A percentile compares a stretch with the other conserved stretches of the same genome.
phyloP scores from a whole-genome alignment of 1,140 invertebrate species.

The Ceratosolen fusciceps region DNA sequence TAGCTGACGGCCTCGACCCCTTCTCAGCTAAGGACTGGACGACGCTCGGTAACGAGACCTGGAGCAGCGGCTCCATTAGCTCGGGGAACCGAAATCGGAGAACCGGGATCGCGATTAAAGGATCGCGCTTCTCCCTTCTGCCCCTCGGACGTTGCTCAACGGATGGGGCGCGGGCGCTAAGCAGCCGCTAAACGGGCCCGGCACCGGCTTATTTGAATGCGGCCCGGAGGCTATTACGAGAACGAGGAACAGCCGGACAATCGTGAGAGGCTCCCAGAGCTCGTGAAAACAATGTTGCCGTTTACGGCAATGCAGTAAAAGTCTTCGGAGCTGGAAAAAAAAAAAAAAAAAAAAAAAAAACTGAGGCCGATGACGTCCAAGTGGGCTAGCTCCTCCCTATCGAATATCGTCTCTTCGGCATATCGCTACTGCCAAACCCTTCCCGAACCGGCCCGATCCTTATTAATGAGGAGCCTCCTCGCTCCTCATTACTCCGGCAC shows the following conservation, averaged over 20 bases:
- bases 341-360: too few relatives aligned
- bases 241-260: conserved; percentile 65
- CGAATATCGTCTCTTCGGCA: conserved; percentile 15
- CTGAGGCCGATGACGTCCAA: background rate
- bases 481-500: too few relatives aligned
- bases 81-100: conserved; percentile 20
- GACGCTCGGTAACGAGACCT: background rate
- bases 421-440: too few relatives aligned
- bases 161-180: background rate
- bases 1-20: too few relatives aligned
- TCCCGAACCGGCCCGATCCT: too few relatives aligned
- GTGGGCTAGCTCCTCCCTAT: background rate
- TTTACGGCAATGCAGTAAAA: conserved; percentile 57
- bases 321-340: conserved; percentile 46
- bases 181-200: conserved; percentile 57
- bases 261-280: conserved; percentile 69
- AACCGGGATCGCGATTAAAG: conserved; percentile 36
- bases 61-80: background rate
- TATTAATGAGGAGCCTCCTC: too few relatives aligned
- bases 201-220: conserved; percentile 64
- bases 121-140: conserved; percentile 16
- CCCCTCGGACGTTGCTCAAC: conserved; percentile 59
- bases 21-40: too few relatives aligned
- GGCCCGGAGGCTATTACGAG: conserved; percentile 59
- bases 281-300: conserved; percentile 62